A percentile compares a stretch with the other conserved stretches of the same genome.
These are phyloP conservation scores for Helicorthomorpha holstii DNA, from an alignment of 1,140 invertebrate species.

Conservation along the genomic window DNA sequence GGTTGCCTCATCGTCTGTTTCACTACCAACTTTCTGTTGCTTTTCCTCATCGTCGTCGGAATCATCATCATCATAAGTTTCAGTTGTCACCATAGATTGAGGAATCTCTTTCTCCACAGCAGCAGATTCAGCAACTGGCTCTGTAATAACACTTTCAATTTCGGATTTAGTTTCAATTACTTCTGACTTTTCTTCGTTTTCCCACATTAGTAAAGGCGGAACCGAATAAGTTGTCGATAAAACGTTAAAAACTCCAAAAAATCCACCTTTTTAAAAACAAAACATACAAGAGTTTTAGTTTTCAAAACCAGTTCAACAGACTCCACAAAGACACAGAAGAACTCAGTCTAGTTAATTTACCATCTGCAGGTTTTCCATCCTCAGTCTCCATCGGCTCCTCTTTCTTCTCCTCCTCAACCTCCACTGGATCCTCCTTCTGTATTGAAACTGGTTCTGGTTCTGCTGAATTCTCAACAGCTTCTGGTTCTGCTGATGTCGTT, in stretches of 20 bases:
- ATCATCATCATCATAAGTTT: neutral
- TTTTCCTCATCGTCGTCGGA: neutral
- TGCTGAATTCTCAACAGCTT: constrained; percentile 12
- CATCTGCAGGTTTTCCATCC: constrained; percentile 12
- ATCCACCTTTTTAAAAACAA: too few relatives aligned
- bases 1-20: too few relatives aligned
- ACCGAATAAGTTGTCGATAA: neutral
- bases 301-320: too few relatives aligned
- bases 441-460: constrained; percentile 13
- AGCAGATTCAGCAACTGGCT: neutral
- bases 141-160: too few relatives aligned
- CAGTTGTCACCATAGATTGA: neutral
- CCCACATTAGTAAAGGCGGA: neutral
- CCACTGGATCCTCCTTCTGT: neutral
- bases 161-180: too few relatives aligned
- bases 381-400: constrained; percentile 10
- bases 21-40: neutral
- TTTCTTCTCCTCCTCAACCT: neutral
- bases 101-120: neutral
- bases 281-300: too few relatives aligned
- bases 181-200: neutral
- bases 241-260: neutral
- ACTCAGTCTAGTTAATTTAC: too few relatives aligned
- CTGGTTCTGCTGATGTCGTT: neutral
- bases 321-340: too few relatives aligned